Base-by-base conservation (phyloP, 2,888 invertebrate species). In the Agriopis marginaria region DNA sequence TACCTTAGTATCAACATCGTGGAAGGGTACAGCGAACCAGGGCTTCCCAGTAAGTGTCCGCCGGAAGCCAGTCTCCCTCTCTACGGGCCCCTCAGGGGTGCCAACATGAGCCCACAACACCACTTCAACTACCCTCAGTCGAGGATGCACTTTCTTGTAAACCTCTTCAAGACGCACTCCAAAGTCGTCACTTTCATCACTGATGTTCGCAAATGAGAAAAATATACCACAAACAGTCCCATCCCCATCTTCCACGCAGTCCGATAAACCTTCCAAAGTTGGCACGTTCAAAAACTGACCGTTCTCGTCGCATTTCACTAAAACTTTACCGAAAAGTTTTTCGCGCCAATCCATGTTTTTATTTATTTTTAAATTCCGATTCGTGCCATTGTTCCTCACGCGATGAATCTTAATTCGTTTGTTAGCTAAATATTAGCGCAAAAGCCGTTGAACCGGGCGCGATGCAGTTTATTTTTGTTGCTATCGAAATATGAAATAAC, bases 11-110 rank as follows among this genome's bases (percentile, higher is more conserved):
- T 96, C 96, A 64, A 96, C 96, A 83, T 96, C 96, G 71, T 95
- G 95, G 85, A 96, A 96, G 0, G 96, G 96, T 70, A 97, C 95
- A 11, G 96, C 96, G 71, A 95, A 95, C 97, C 97, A 97, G 0
- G 96, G 96, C 75, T 96, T 92, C 66, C 96, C 96, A 4, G 95
- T 91, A 79, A 96, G 87, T 80, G 95, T 95, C 72, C 93, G 93
- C 6, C 95, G 91, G 84, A 96, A 96, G 47, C 96, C 96, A 1
- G 95, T 95, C 71, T 96, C 96, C 69, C 96, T 95, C 83, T 96
- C 96, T 74, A 95, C 94, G 6, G 95, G 95, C 23, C 96, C 96
- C 78, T 92, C 96, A 87, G 87, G 93, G 0, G 93, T 93, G 12
- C 93, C 94, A 5, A 93, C 93, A 70, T 93, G 94, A 14, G 96